Base-by-base conservation (phyloP, 2,113 vertebrate genomes). In the Hypomesus transpacificus region DNA sequence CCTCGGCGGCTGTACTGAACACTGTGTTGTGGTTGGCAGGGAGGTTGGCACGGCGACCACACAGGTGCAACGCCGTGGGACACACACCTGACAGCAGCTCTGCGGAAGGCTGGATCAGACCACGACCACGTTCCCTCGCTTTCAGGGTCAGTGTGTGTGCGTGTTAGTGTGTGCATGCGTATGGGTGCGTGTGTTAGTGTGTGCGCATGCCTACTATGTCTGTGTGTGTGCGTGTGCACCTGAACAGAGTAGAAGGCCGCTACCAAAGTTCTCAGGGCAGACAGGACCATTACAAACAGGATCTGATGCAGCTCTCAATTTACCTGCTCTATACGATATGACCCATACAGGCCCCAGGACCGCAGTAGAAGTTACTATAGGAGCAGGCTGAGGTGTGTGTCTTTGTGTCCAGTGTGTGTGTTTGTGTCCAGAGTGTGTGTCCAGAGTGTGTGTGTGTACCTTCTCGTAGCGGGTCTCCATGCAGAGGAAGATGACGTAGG, bases 391-490 rank as follows among this genome's bases (percentile, higher is more conserved):
- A 17, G 17, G 18, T 34, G 14, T 65, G 31, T n/a, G 4, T 21
- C 3, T 39, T 21, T 53, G 52, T 17, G 20, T 21, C 9, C 57
- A 20, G 56, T 11, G 14, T 60, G 58, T 26, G 24, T 62, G 21
- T n/a, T n/a, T n/a, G 22, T 28, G 59, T 61, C 1, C 26, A 14
- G 59, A 14, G 20, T 22, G 21, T 60, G n/a, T 60, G 58, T 60
- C 8, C 22, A 21, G 20, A 20, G 58, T 60, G 21, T 22, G 53
- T 56, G 53, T 18, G 53, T n/a, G 14, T 63, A 98, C 97, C 95
- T 98, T 99, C 84, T 99, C 97, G 0, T 99, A 99, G 67, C 96
- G 95, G 0, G 97, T 99, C 90, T 99, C 97, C 94, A 98, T 96
- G 91, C 97, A 99, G 79, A 99, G 94, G 85, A 99, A 99, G 89